These are phyloP conservation scores for Pseudocheirus occidentalis DNA, from an alignment of 2,797 vertebrate species.

Conservation along the genomic window DNA sequence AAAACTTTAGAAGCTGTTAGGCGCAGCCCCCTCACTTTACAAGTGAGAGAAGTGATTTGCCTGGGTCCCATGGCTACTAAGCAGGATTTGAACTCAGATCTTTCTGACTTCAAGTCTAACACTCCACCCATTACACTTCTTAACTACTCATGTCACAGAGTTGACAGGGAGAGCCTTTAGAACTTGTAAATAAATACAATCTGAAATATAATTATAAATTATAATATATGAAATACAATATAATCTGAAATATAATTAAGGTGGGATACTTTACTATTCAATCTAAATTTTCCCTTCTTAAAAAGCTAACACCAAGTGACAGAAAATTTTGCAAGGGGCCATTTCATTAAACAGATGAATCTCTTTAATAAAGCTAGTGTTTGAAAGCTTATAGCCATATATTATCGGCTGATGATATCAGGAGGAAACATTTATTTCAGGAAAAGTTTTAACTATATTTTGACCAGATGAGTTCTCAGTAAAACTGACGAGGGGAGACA, in stretches of 20 bases:
- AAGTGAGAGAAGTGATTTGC: neutral
- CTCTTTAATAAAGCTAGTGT: neutral
- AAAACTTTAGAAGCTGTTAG: neutral
- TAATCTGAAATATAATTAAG: neutral
- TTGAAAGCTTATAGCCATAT: neutral
- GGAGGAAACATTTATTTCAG: constrained; percentile 31
- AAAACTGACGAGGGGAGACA: neutral
- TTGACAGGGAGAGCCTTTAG: too few relatives aligned
- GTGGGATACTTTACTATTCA: neutral
- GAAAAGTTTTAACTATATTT: constrained; percentile 12
- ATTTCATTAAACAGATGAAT: neutral
- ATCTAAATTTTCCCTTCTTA: neutral
- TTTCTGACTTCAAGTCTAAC: neutral
- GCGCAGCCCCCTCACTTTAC: neutral
- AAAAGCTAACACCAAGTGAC: neutral
- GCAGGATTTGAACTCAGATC: neutral
- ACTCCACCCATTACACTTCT: neutral
- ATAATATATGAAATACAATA: too few relatives aligned
- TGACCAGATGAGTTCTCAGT: neutral
- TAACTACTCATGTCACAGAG: neutral
- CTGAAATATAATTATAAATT: too few relatives aligned
- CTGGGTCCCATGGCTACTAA: too few relatives aligned
- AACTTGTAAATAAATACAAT: neutral
- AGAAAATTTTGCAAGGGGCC: neutral
- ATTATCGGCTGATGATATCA: neutral